Evolutionary conservation across 2,113 vertebrate species (phyloP), one percentile per base, ranked within the genome.

Genomic region (Hiodon tergisus): DNA sequence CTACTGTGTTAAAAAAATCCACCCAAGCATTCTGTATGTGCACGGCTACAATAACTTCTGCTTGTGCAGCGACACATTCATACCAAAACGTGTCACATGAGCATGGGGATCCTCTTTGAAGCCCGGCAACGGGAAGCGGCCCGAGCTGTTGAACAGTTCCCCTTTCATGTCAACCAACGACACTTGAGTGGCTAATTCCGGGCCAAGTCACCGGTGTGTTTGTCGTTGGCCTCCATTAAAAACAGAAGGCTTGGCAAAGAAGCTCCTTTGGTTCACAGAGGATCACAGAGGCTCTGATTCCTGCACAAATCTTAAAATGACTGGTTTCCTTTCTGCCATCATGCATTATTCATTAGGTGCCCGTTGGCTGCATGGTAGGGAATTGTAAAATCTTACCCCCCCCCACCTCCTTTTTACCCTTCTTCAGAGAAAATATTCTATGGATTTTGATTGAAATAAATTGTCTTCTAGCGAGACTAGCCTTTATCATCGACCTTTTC

Each of bases 341-440:
- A 85, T 90, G 72, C 75, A 81, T 89, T 85, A 91, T 92, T 90
- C 85, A 91, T 88, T 50, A 57, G 0, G 31, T 78, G 78, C 88
- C 87, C 86, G 88, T 81, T 86, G 84, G 78, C 86, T 85, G 77
- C 83, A 86, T 85, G 82, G 84, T 78, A 85, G 73, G 74, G 78
- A 66, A 83, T 83, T 89, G 86, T 86, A 87, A 89, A 88, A 84
- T 88, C 85, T 88, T 86, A 75, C 74, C 81, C 73, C 58, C 78
- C 59, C 54, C 83, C 78, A 74, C 82, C 79, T 78, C 81, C 82
- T 84, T 67, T 82, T 83, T 80, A 83, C 83, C 80, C 76, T 67
- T 76, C 72, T 60, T 85, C 74, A 80, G 69, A 78, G 78, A 84
- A 83, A 76, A 84, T 73, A 82, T 83, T 11, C 67, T 80, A 80